Evolutionary conservation across 2,113 vertebrate species (phyloP).

Genomic region (Glaucomys volans): DNA sequence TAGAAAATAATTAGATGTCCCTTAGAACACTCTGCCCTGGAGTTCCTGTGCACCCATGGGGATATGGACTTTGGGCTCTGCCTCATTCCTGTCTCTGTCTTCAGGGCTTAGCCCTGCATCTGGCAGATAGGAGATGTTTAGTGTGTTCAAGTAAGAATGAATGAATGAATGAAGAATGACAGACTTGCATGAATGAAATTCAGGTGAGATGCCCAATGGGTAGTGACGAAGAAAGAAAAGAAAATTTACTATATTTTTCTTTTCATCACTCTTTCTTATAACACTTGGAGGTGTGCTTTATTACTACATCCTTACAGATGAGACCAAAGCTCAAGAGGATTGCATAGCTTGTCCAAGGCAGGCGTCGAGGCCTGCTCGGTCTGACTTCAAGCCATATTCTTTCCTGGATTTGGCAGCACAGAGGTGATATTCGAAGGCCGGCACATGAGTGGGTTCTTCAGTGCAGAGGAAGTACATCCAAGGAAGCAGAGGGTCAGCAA

Average conservation of each 20-base stretch:
- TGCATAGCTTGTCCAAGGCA: background rate
- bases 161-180: background rate
- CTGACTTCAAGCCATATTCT: background rate
- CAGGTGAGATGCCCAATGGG: background rate
- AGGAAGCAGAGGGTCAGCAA: background rate
- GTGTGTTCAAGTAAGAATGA: background rate
- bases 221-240: background rate
- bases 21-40: background rate
- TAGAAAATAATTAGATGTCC: background rate
- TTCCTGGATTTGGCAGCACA: background rate
- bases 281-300: background rate
- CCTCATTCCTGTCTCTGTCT: background rate
- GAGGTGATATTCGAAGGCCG: background rate
- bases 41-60: no score
- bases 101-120: background rate
- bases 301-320: background rate
- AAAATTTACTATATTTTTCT: background rate
- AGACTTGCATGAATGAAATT: background rate
- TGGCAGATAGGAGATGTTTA: background rate
- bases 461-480: background rate
- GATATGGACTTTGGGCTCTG: background rate
- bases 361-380: background rate
- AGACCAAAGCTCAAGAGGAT: background rate
- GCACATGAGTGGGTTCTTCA: background rate
- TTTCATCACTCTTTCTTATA: background rate